Evolutionary conservation across 2,113 vertebrate species (phyloP).

Genomic region (Campylomormyrus numenius): DNA sequence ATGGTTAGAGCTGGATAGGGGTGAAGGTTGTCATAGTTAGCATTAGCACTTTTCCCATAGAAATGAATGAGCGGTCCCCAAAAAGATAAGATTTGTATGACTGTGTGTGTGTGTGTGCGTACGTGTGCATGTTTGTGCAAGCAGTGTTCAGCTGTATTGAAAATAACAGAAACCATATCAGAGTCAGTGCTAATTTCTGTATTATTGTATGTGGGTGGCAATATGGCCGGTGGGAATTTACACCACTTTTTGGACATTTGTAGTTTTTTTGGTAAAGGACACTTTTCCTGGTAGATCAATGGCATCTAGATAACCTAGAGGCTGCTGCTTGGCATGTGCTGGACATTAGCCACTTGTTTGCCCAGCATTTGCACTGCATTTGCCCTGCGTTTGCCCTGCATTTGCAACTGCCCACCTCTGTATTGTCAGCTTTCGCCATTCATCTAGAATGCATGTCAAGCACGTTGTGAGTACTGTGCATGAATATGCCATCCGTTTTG

Average conservation of each 20-base stretch:
- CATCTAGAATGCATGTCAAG: background rate
- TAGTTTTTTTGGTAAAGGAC: background rate
- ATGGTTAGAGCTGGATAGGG: no score
- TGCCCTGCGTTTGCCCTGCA: background rate
- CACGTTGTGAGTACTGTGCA: background rate
- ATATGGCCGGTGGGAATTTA: background rate
- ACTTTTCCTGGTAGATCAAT: background rate
- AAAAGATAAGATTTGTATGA: no score
- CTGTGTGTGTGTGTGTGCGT: background rate
- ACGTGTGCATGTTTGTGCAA: background rate
- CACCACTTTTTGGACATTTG: background rate
- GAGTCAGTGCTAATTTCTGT: background rate
- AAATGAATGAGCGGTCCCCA: no score
- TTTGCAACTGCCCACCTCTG: background rate
- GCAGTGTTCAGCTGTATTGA: background rate
- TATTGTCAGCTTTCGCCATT: background rate
- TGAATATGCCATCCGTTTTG: background rate
- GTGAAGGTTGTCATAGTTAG: no score
- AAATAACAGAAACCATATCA: background rate
- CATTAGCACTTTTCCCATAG: no score
- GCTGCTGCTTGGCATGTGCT: background rate
- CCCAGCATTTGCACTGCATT: background rate
- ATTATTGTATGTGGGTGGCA: background rate
- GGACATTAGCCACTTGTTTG: background rate
- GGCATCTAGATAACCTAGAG: background rate